Evolutionary conservation across 1,140 invertebrate genomes (phyloP), one percentile per base, ranked within the genome.

Genomic region (Elymnias hypermnestra): DNA sequence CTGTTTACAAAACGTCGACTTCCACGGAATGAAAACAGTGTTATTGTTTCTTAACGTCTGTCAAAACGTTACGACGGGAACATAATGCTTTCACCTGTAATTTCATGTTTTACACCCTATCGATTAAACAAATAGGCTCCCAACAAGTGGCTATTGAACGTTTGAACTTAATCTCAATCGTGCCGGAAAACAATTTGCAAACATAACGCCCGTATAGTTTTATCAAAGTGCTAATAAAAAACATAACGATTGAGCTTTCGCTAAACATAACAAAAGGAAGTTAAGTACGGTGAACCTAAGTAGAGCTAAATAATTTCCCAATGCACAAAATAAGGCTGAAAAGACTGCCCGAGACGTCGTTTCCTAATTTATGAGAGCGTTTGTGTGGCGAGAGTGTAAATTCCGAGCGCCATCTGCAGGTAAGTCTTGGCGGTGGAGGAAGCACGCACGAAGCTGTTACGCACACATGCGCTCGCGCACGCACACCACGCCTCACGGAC

Each of bases 321-420:
- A 59, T 63, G 57, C 58, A 65, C 69, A 71, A 75, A 75, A 71
- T 64, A 71, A 73, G 67, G 52, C 61, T 60, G 55, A 66, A 72
- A 78, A 67, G 63, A 58, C 57, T 55, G 49, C 52, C 51, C 37
- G 66, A 36, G 69, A 65, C 62, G 72, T 72, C 69, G 63, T 73
- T 69, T 72, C 60, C 71, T 79, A 74, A 76, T 79, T 83, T 83
- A 83, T 61, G 75, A 78, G 58, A 63, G 64, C 64, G 57, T n/a
- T 74, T 67, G 60, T 73, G 72, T 56, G 68, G 58, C 62, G 56
- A 47, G 52, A 55, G 58, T 49, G 63, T 57, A 64, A 57, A 39
- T 66, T 61, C 66, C 64, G 60, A 67, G 63, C 72, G 61, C 69
- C 74, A 72, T 72, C 73, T 74, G 76, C 76, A 82, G 77, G 77